These are phyloP conservation scores for Parnassius mnemosyne DNA, from an alignment of 2,888 invertebrate genomes.

Conservation along the genomic window DNA sequence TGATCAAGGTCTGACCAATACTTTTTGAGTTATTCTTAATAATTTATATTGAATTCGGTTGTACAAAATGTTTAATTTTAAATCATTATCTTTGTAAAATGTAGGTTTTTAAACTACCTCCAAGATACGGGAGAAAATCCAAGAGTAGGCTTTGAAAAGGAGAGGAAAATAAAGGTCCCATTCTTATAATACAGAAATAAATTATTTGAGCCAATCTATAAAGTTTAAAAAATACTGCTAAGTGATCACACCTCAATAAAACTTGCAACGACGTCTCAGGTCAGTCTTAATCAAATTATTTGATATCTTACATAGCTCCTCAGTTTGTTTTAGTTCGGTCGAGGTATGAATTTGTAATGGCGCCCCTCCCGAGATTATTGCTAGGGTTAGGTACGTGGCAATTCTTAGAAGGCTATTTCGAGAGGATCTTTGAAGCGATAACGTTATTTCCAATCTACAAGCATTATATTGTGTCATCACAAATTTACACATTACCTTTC, in stretches of 20 bases:
- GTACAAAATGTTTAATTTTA: no score
- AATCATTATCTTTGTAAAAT: no score
- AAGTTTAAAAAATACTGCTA: background rate
- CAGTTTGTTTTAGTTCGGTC: conserved; percentile 35
- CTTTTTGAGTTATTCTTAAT: no score
- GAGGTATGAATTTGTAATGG: conserved; percentile 42
- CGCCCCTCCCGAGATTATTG: conserved; percentile 11
- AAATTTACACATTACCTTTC: no score
- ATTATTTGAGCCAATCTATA: no score
- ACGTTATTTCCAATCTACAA: background rate
- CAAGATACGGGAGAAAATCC: no score
- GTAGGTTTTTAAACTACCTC: no score
- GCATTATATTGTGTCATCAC: background rate
- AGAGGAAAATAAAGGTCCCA: no score
- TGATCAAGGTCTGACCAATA: no score
- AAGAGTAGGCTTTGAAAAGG: no score
- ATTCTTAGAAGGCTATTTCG: conserved; percentile 18
- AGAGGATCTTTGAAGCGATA: conserved; percentile 8
- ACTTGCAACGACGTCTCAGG: conserved; percentile 22
- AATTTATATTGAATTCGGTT: no score
- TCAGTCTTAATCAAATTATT: conserved; percentile 36
- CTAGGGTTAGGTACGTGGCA: conserved; percentile 17
- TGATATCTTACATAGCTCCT: conserved; percentile 29
- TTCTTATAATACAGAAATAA: no score
- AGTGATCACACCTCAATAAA: conserved; percentile 5